phyloP scores from a whole-genome alignment of 2,888 invertebrate genomes.

The Scotopteryx bipunctaria region DNA sequence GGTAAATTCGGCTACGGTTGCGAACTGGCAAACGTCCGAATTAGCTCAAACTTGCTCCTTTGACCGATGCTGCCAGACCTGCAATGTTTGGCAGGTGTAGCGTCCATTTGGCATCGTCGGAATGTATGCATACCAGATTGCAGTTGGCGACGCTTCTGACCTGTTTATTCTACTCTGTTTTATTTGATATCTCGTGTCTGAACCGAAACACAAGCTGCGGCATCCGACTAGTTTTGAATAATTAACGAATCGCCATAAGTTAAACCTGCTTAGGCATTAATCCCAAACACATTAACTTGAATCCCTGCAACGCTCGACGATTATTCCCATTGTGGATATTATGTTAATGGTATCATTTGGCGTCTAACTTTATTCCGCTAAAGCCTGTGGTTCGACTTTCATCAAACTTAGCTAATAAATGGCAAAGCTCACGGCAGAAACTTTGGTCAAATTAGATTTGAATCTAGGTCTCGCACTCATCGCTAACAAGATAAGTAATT shows the following conservation, averaged over 20 bases:
- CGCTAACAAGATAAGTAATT: constrained; percentile 22
- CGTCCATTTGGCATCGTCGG: constrained; percentile 39
- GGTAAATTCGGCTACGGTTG: constrained; percentile 48
- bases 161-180: constrained; percentile 20
- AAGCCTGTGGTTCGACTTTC: background rate
- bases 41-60: constrained; percentile 68
- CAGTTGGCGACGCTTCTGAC: constrained; percentile 22
- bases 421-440: no score
- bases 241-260: background rate
- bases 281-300: constrained; percentile 2
- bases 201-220: background rate
- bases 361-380: background rate
- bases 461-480: constrained; percentile 27
- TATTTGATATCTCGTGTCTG: constrained; percentile 12
- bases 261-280: constrained; percentile 4
- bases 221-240: constrained; percentile 5
- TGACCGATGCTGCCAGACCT: constrained; percentile 46
- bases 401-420: background rate
- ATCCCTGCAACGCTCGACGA: background rate
- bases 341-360: background rate
- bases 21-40: constrained; percentile 59
- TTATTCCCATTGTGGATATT: background rate
- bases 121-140: constrained; percentile 28
- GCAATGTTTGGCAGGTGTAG: constrained; percentile 51
- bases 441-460: constrained; percentile 22